Evolutionary conservation across 1,140 invertebrate species (phyloP).

Genomic region (Macrobrachium nipponense): DNA sequence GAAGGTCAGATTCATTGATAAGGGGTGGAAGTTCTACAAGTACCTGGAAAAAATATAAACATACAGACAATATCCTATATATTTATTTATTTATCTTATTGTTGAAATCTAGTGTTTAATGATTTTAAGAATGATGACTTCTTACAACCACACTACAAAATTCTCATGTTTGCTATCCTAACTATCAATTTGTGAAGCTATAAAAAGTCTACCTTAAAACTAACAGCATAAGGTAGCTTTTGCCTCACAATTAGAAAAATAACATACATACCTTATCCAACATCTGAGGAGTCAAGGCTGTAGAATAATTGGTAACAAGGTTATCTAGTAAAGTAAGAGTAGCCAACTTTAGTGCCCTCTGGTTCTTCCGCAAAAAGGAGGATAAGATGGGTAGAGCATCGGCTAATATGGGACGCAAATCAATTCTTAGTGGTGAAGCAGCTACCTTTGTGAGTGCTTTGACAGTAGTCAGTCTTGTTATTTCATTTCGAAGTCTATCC

Average conservation of each 20-base stretch:
- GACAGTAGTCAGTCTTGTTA: conserved; percentile 94
- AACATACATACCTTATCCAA: conserved; percentile 50
- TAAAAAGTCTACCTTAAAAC: no score
- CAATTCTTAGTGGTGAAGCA: conserved; percentile 87
- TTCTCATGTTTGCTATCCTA: no score
- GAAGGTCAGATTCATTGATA: conserved; percentile 92
- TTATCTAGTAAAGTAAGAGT: conserved; percentile 92
- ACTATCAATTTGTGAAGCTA: no score
- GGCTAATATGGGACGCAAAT: conserved; percentile 85
- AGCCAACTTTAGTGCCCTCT: conserved; percentile 91
- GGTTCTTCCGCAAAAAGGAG: conserved; percentile 94
- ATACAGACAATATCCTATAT: no score
- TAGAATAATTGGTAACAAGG: conserved; percentile 82
- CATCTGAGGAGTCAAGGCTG: conserved; percentile 67
- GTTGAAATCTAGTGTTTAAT: no score
- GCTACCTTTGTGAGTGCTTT: conserved; percentile 96
- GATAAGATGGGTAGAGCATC: conserved; percentile 93
- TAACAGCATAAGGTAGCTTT: no score
- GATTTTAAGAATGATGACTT: no score
- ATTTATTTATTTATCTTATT: no score
- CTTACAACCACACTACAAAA: no score
- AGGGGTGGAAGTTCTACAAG: conserved; percentile 88
- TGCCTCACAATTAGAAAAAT: neutral
- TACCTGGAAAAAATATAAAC: conserved; percentile 71
- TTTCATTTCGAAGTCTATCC: conserved; percentile 95